These are phyloP conservation scores for Lithophane leautieri DNA, from an alignment of 2,888 invertebrate genomes.

Conservation along the genomic window DNA sequence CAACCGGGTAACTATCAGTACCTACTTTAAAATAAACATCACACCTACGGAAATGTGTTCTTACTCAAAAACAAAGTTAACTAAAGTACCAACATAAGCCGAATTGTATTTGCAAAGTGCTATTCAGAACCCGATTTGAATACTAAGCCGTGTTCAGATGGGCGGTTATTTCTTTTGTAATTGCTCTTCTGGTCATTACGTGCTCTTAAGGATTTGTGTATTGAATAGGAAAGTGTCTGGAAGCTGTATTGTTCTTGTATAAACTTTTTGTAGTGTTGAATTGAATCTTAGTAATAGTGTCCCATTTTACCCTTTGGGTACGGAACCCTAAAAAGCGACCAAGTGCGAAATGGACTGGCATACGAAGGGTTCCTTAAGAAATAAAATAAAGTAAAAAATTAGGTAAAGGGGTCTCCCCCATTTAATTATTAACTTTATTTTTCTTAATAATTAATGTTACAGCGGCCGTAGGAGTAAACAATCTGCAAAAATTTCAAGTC, in stretches of 20 bases:
- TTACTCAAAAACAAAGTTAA: conserved; percentile 13
- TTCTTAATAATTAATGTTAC: no score
- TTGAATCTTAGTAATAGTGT: no score
- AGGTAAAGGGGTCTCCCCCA: no score
- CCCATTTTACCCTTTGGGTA: no score
- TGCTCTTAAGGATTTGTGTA: neutral
- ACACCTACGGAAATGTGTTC: neutral
- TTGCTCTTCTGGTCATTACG: conserved; percentile 16
- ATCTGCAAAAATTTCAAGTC: no score
- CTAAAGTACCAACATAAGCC: conserved; percentile 17
- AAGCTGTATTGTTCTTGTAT: neutral
- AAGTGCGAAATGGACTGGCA: no score
- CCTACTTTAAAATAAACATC: conserved; percentile 17
- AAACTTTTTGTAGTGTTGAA: neutral
- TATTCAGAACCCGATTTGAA: conserved; percentile 39
- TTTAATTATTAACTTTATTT: no score
- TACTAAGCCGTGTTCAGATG: conserved; percentile 25
- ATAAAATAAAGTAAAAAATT: no score
- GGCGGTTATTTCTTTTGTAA: conserved; percentile 10
- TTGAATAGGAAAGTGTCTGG: conserved; percentile 1
- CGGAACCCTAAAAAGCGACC: no score
- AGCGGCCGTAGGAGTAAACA: no score
- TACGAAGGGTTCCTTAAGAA: no score
- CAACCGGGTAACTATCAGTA: no score
- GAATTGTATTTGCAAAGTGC: conserved; percentile 29